Conservation (phyloP, 1,140 invertebrate genomes). For the Solenopsis fugax region DNA sequence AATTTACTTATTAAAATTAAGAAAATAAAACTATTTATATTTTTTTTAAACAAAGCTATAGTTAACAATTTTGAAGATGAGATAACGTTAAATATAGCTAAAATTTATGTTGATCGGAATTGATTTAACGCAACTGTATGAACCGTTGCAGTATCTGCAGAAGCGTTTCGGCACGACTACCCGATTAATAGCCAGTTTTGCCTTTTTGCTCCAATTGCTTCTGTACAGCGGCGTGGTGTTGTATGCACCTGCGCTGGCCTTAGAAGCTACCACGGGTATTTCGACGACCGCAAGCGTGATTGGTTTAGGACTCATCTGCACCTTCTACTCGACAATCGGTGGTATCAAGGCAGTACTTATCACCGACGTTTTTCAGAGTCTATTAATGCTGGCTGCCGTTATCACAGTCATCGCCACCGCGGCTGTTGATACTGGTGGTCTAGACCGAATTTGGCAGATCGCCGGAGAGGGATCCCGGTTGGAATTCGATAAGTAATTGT, state of each 20-base stretch:
- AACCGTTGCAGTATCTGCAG: slow-evolving; percentile 91
- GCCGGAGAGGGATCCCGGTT: slow-evolving; percentile 89
- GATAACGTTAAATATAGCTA: not conserved
- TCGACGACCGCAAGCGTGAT: slow-evolving; percentile 91
- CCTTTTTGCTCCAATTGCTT: slow-evolving; percentile 94
- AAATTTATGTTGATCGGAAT: not conserved
- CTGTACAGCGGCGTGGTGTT: slow-evolving; percentile 97
- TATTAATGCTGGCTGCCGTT: slow-evolving; percentile 92
- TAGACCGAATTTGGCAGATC: slow-evolving; percentile 89
- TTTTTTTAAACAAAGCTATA: not conserved
- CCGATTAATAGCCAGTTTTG: slow-evolving; percentile 90
- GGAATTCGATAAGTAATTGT: slow-evolving; percentile 90
- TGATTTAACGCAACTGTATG: not conserved
- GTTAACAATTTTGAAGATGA: not conserved
- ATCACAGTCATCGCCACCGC: slow-evolving; percentile 93
- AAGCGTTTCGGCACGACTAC: slow-evolving; percentile 91
- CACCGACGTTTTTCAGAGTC: slow-evolving; percentile 94
- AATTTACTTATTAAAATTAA: not conserved
- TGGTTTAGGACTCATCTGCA: slow-evolving; percentile 92
- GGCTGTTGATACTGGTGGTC: slow-evolving; percentile 88
- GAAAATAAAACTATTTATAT: not conserved
- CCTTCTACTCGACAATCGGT: slow-evolving; percentile 95
- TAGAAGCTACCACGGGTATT: slow-evolving; percentile 95
- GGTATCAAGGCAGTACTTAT: slow-evolving; percentile 96
- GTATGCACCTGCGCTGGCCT: slow-evolving; percentile 95